Percentiles rank a stretch among this genome's conserved stretches.
These are phyloP conservation scores for Athalia rosae DNA, from an alignment of 2,888 invertebrate genomes.

Conservation along the genomic window DNA sequence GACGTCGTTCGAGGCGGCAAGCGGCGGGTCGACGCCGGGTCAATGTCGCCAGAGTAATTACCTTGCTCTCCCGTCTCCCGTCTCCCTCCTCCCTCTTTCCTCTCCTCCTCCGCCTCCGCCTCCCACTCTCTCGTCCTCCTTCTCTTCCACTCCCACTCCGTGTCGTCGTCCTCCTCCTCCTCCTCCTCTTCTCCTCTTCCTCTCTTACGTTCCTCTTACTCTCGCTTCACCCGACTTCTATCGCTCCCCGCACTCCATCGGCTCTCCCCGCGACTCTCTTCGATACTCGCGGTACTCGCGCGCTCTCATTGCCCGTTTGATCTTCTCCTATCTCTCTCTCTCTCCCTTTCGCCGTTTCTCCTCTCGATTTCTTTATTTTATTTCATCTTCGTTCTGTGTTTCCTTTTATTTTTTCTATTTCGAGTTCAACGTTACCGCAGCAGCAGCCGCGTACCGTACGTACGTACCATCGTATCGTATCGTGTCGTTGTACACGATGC, in stretches of 20 bases:
- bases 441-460: neutral
- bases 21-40: conserved; percentile 70
- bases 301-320: conserved; percentile 29
- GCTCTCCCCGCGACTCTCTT: no score
- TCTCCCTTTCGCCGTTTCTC: conserved; percentile 19
- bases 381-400: neutral
- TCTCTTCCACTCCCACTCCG: neutral
- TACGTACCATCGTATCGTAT: conserved; percentile 5
- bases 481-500: no score
- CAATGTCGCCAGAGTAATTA: conserved; percentile 72
- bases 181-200: neutral
- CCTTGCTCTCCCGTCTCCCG: conserved; percentile 56
- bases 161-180: neutral
- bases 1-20: conserved; percentile 53
- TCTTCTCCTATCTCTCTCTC: conserved; percentile 5
- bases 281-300: conserved; percentile 7
- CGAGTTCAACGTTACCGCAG: neutral
- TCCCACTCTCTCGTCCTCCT: conserved; percentile 41
- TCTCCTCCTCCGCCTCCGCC: conserved; percentile 47
- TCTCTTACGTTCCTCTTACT: conserved; percentile 1
- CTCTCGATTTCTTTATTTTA: no score
- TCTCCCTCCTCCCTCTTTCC: conserved; percentile 40
- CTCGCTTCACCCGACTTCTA: conserved; percentile 8
- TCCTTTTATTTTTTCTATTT: neutral
- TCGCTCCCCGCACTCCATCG: neutral